Conservation (phyloP, 2,113 vertebrate species). For the Sinocyclocheilus rhinocerous region DNA sequence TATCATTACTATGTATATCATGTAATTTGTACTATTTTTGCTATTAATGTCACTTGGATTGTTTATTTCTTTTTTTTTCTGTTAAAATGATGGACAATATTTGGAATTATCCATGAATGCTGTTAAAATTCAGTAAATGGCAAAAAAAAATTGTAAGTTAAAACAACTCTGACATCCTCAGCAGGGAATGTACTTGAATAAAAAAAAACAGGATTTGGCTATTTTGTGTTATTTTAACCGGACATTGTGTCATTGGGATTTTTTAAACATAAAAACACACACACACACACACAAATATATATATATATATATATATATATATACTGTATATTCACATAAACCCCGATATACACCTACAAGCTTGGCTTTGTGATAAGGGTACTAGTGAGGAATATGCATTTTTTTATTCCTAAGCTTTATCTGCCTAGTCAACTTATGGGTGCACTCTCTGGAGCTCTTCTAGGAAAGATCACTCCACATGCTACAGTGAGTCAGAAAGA, state of each 20-base stretch:
- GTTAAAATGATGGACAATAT: background rate
- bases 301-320: no score
- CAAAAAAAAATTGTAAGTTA: no score
- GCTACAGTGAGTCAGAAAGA: constrained; percentile 4
- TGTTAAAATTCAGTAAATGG: background rate
- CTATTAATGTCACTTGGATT: no score
- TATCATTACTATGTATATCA: no score
- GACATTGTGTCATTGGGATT: background rate
- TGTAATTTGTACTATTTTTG: background rate
- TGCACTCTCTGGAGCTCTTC: background rate
- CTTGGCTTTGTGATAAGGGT: background rate
- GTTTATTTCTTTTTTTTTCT: background rate
- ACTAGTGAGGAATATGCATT: background rate
- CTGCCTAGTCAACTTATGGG: no score
- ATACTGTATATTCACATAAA: background rate
- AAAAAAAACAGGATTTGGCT: background rate
- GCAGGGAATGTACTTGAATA: background rate
- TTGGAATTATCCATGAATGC: background rate
- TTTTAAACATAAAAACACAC: no score
- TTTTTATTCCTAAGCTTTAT: background rate
- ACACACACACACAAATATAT: no score
- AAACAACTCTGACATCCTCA: background rate
- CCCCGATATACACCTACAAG: background rate
- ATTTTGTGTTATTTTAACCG: background rate
- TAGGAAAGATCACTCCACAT: background rate